Conservation (phyloP, 2,888 invertebrate species). For the Eucera pruinosa region DNA sequence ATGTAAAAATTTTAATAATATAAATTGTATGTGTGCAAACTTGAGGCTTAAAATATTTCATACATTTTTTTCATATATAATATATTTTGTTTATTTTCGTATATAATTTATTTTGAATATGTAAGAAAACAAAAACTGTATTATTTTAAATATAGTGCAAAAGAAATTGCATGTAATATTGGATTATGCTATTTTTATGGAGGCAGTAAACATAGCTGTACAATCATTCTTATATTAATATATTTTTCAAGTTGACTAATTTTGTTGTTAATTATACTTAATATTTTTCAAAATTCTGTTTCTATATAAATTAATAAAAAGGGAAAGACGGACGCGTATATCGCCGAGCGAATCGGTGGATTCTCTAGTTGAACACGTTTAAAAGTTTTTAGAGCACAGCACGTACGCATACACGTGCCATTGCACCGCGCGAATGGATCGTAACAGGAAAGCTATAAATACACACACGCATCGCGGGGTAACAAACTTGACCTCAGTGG, state of each 20-base stretch:
- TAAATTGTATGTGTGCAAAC: neutral
- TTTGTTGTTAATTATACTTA: neutral
- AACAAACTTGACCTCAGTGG: constrained; percentile 83
- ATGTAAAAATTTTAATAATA: too few species aligned
- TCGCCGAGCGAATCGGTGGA: too few species aligned
- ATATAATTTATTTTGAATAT: neutral
- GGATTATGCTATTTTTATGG: neutral
- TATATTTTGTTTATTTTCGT: neutral
- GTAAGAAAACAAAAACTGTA: neutral
- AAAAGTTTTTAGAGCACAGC: too few species aligned
- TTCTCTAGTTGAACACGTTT: too few species aligned
- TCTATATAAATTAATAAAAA: neutral
- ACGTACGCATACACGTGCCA: constrained; percentile 73
- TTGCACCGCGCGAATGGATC: constrained; percentile 78
- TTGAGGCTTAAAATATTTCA: neutral
- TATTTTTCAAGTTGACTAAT: neutral
- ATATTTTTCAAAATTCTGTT: neutral
- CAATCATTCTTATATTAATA: too few species aligned
- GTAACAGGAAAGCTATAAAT: constrained; percentile 81
- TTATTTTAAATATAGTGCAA: constrained; percentile 1
- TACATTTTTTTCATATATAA: too few species aligned
- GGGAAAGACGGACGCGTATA: too few species aligned
- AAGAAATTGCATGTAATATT: neutral
- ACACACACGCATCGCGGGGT: constrained; percentile 79
- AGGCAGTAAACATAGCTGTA: neutral